Conservation (phyloP, 2,113 vertebrate species). For the Octodon degus region DNA sequence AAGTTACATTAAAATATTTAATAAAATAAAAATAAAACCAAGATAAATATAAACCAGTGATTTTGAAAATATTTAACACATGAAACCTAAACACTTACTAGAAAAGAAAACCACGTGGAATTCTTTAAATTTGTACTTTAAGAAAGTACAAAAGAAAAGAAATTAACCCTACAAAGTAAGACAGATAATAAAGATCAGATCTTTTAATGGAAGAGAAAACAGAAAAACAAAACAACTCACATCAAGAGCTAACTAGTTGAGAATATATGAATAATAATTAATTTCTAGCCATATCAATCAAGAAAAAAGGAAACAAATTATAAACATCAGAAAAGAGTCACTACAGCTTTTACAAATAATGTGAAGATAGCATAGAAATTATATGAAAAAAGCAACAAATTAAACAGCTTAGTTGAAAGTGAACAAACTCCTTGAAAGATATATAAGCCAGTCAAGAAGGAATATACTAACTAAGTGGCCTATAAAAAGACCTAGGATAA, state of each 20-base stretch:
- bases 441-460: not conserved
- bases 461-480: not conserved
- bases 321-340: not conserved
- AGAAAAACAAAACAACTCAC: not conserved
- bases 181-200: not conserved
- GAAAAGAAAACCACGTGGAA: not conserved
- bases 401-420: not conserved
- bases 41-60: not conserved
- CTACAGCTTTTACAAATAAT: not conserved
- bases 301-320: not conserved
- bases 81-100: not conserved
- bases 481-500: not conserved
- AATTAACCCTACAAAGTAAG: not conserved
- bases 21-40: slow-evolving; percentile 4
- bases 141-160: not conserved
- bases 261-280: not conserved
- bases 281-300: not conserved
- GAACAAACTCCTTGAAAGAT: not conserved
- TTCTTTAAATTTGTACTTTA: not conserved
- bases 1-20: not conserved
- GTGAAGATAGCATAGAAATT: not conserved
- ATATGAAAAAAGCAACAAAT: not conserved
- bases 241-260: not conserved
- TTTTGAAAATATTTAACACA: not conserved
- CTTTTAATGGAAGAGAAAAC: not conserved